These are phyloP conservation scores for Anastatus disparis DNA, from an alignment of 1,140 invertebrate species.

Conservation along the genomic window DNA sequence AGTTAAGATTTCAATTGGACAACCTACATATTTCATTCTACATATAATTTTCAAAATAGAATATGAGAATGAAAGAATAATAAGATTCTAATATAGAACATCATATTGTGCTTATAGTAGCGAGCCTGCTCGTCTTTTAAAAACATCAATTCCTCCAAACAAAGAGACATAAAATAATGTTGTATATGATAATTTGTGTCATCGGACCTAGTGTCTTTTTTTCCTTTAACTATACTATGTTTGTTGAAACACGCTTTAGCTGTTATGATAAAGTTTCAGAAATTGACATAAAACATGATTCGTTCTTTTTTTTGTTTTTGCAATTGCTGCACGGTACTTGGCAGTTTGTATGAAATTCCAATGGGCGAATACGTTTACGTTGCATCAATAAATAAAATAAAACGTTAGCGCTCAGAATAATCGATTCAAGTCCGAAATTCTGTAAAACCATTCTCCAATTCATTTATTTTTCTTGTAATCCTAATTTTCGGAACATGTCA, in stretches of 20 bases:
- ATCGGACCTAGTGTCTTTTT: background rate
- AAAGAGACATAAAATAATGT: slow-evolving; percentile 14
- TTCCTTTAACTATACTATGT: background rate
- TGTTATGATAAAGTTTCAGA: background rate
- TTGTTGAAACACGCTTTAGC: background rate
- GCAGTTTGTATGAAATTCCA: slow-evolving; percentile 33
- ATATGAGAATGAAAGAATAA: slow-evolving; percentile 1
- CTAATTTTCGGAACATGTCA: no score
- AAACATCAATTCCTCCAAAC: slow-evolving; percentile 33
- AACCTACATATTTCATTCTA: slow-evolving; percentile 4
- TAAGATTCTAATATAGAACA: slow-evolving; percentile 11
- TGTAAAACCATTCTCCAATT: no score
- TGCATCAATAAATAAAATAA: background rate
- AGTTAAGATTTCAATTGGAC: background rate
- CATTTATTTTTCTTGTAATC: no score
- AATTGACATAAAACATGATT: slow-evolving; percentile 32
- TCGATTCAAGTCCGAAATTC: no score
- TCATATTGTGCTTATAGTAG: slow-evolving; percentile 11
- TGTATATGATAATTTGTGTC: background rate
- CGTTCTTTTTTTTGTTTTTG: background rate
- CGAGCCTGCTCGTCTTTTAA: slow-evolving; percentile 7
- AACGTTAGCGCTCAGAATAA: no score
- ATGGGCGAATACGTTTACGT: background rate
- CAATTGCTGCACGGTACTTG: slow-evolving; percentile 13
- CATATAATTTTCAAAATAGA: slow-evolving; percentile 2